These are phyloP conservation scores for Pilophorus perplexus DNA, from an alignment of 2,888 invertebrate genomes.

Conservation along the genomic window DNA sequence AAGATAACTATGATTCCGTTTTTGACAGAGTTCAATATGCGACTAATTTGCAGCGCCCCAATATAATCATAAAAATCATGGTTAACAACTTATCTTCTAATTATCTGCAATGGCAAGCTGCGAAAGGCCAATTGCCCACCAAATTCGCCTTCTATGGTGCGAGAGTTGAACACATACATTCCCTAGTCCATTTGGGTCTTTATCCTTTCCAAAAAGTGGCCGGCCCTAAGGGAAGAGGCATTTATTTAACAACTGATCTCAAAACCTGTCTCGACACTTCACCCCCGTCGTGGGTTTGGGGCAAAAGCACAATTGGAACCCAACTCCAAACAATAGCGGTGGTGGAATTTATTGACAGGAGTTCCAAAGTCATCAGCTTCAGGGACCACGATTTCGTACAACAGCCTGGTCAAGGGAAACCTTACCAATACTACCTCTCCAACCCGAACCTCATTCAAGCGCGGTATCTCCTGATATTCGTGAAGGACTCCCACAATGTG, in stretches of 20 bases:
- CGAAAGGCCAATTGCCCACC: constrained; percentile 28
- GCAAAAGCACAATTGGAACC: constrained; percentile 41
- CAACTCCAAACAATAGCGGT: constrained; percentile 33
- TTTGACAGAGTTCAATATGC: constrained; percentile 28
- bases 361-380: constrained; percentile 15
- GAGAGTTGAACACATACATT: constrained; percentile 30
- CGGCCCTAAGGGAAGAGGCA: constrained; percentile 28
- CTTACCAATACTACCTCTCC: constrained; percentile 32
- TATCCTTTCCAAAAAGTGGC: constrained; percentile 16
- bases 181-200: constrained; percentile 40
- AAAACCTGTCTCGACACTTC: constrained; percentile 30
- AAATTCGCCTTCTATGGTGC: constrained; percentile 37
- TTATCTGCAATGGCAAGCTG: constrained; percentile 38
- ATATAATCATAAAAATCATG: constrained; percentile 41
- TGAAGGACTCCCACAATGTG: constrained; percentile 29
- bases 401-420: neutral
- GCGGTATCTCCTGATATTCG: constrained; percentile 39
- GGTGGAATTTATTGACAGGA: constrained; percentile 36
- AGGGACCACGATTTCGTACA: neutral
- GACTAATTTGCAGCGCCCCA: constrained; percentile 29
- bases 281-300: constrained; percentile 35
- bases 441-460: constrained; percentile 35
- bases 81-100: constrained; percentile 23
- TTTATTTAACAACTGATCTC: constrained; percentile 36
- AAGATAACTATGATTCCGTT: constrained; percentile 28